phyloP scores from a whole-genome alignment of 2,888 invertebrate genomes.

The Coremacera marginata region DNA sequence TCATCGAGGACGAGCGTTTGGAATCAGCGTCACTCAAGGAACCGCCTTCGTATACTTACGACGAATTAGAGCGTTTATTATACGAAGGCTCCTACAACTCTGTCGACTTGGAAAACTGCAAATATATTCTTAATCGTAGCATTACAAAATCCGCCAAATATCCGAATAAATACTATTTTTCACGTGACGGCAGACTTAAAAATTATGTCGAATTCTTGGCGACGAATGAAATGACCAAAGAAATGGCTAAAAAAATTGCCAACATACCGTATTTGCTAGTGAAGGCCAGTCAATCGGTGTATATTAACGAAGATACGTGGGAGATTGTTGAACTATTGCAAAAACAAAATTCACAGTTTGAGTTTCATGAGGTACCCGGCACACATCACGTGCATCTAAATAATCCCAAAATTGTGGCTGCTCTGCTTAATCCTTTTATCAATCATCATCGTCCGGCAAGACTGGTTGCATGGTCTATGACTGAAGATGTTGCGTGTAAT shows the following conservation, averaged over 20 bases:
- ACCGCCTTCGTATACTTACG: constrained; percentile 73
- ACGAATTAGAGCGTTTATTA: constrained; percentile 73
- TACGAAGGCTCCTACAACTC: constrained; percentile 72
- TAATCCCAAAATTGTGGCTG: constrained; percentile 73
- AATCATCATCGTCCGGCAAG: constrained; percentile 53
- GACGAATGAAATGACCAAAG: constrained; percentile 69
- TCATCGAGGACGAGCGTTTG: constrained; percentile 65
- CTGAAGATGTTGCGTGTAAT: not conserved
- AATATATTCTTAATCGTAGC: constrained; percentile 72
- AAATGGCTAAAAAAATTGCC: constrained; percentile 72
- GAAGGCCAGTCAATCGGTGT: constrained; percentile 72
- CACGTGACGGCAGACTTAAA: constrained; percentile 50
- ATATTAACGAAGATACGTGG: constrained; percentile 68
- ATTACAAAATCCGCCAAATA: constrained; percentile 70
- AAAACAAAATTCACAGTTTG: constrained; percentile 71
- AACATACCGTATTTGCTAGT: constrained; percentile 74
- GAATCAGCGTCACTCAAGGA: constrained; percentile 55
- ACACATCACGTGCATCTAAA: constrained; percentile 80
- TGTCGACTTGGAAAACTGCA: constrained; percentile 71
- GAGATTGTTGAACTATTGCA: constrained; percentile 72
- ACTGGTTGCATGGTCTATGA: constrained; percentile 29
- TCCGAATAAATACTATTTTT: constrained; percentile 71
- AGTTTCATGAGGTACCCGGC: constrained; percentile 74
- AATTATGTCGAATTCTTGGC: constrained; percentile 37
- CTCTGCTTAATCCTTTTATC: constrained; percentile 72